Evolutionary conservation across 2,113 vertebrate species (phyloP).

Genomic region (Illadopsis cleaveri): DNA sequence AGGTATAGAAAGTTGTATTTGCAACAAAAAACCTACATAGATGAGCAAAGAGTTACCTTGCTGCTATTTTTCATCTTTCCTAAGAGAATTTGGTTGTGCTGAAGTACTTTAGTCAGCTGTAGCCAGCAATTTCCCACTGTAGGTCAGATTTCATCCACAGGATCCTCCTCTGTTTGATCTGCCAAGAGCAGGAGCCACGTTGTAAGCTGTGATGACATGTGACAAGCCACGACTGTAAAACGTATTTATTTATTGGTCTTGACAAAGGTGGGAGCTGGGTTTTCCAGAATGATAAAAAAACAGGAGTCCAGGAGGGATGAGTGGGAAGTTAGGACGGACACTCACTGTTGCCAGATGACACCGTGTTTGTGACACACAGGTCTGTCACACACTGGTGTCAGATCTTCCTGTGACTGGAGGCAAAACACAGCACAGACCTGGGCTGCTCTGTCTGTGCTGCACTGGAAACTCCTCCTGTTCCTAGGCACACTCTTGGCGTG

Average conservation of each 20-base stretch:
- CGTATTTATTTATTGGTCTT: neutral
- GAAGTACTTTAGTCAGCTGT: neutral
- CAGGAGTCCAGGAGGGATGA: neutral
- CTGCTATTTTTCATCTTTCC: neutral
- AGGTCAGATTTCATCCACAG: neutral
- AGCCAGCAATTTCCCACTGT: neutral
- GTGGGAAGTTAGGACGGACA: neutral
- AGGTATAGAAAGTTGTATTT: neutral
- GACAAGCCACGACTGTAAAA: neutral
- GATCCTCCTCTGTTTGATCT: neutral
- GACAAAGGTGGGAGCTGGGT: neutral
- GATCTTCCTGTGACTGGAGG: neutral
- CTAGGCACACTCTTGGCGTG: neutral
- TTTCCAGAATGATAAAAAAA: neutral
- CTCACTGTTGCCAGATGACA: neutral
- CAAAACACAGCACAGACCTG: neutral
- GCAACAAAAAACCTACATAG: neutral
- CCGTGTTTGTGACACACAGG: rapidly evolving
- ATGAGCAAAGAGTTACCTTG: neutral
- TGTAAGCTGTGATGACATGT: neutral
- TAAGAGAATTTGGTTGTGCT: neutral
- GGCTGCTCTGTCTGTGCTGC: neutral
- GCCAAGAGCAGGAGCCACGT: neutral
- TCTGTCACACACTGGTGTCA: neutral
- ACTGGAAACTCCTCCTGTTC: neutral